Percentiles rank a stretch among this genome's conserved stretches.
These are phyloP conservation scores for Enteromius trimaculatus DNA, from an alignment of 2,797 vertebrate genomes.

Conservation along the genomic window DNA sequence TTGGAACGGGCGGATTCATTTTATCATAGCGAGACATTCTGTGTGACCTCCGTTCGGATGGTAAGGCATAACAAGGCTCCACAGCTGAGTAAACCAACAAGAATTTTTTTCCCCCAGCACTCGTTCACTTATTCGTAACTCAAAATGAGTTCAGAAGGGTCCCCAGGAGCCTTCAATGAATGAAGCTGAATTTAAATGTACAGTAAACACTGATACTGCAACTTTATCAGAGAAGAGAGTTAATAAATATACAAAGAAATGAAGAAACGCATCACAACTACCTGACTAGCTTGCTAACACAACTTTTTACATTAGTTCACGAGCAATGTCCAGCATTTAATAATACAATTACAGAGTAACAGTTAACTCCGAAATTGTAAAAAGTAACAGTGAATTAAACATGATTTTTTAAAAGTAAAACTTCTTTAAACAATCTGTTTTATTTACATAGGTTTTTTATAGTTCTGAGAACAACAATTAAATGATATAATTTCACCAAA, in stretches of 20 bases:
- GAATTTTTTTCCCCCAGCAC: not conserved
- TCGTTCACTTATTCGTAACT: conserved; percentile 26
- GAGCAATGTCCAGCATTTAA: not conserved
- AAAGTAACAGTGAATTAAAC: not conserved
- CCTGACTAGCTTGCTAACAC: not conserved
- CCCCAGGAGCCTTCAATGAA: conserved; percentile 14
- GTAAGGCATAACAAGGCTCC: conserved; percentile 30
- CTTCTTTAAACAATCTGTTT: not conserved
- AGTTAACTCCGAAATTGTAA: not conserved
- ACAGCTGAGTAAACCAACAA: conserved; percentile 11
- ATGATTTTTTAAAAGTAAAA: not conserved
- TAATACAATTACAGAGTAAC: not conserved
- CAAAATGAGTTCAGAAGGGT: conserved; percentile 40
- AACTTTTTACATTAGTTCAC: not conserved
- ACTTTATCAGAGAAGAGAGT: not conserved
- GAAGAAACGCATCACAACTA: not conserved
- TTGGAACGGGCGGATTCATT: conserved; percentile 39
- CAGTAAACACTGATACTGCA: conserved; percentile 12
- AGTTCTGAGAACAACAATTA: not conserved
- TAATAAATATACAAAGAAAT: conserved; percentile 1
- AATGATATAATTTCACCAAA: not conserved
- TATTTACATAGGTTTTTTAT: not conserved
- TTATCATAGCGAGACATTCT: conserved; percentile 33
- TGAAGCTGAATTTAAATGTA: conserved; percentile 15
- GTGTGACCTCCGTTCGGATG: conserved; percentile 25